Conservation (phyloP, 2,888 invertebrate genomes). For the Drosophila imparisetae region DNA sequence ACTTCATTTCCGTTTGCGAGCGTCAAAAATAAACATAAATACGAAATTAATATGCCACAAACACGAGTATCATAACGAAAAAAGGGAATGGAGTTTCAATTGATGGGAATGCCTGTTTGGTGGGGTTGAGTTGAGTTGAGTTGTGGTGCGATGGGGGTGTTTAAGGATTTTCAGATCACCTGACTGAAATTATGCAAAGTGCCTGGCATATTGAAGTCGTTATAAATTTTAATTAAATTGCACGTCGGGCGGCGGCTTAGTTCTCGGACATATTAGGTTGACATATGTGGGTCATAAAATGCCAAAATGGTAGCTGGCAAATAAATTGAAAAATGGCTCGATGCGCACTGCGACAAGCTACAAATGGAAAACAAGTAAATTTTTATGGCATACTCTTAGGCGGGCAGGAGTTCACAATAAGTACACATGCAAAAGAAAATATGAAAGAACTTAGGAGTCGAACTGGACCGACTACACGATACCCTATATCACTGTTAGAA, state of each 20-base stretch:
- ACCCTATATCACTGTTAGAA: not conserved
- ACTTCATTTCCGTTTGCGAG: conserved; percentile 66
- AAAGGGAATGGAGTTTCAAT: conserved; percentile 23
- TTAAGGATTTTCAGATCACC: conserved; percentile 21
- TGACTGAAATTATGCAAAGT: conserved; percentile 37
- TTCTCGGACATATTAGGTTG: conserved; percentile 50
- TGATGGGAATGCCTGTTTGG: not conserved
- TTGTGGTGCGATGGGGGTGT: not conserved
- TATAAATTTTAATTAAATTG: conserved; percentile 57
- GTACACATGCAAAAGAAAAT: conserved; percentile 16
- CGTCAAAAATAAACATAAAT: conserved; percentile 58
- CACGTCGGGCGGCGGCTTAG: conserved; percentile 34
- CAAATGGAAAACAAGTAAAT: conserved; percentile 62
- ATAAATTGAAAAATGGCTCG: conserved; percentile 44
- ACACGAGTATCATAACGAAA: conserved; percentile 25
- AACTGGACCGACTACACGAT: not conserved
- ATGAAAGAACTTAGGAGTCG: not conserved
- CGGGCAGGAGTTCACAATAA: conserved; percentile 32
- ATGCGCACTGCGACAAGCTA: conserved; percentile 62
- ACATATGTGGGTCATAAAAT: conserved; percentile 66
- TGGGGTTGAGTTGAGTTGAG: not conserved
- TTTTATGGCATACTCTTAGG: conserved; percentile 62
- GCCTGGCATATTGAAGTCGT: conserved; percentile 38
- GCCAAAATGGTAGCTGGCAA: conserved; percentile 29
- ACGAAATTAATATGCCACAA: conserved; percentile 57